A percentile compares a stretch with the other conserved stretches of the same genome.
Evolutionary conservation across 2,888 invertebrate species (phyloP).

Genomic region (Cistogaster globosa): DNA sequence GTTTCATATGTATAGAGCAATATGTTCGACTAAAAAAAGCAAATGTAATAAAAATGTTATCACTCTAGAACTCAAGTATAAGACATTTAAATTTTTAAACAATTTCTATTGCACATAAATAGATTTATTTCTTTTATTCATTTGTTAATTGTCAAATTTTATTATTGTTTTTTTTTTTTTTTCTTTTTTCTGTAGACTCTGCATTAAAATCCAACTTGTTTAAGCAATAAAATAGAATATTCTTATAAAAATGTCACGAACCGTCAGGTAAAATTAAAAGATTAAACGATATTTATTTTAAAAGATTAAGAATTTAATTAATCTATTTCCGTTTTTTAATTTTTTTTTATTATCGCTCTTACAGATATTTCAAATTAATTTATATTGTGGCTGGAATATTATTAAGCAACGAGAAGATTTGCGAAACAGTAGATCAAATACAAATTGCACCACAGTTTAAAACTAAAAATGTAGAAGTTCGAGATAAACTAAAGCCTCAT

Average conservation of each 20-base stretch:
- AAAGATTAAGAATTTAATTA: not conserved
- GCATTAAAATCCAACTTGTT: conserved; percentile 6
- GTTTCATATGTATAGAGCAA: too few relatives aligned
- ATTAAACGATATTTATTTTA: not conserved
- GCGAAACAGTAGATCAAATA: conserved; percentile 81
- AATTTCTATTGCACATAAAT: not conserved
- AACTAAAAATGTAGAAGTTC: conserved; percentile 74
- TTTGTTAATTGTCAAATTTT: conserved; percentile 11
- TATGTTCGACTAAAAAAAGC: too few relatives aligned
- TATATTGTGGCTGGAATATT: conserved; percentile 81
- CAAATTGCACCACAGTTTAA: conserved; percentile 78
- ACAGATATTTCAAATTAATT: conserved; percentile 81
- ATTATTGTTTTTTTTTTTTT: not conserved
- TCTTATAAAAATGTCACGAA: conserved; percentile 78
- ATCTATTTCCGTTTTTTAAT: not conserved
- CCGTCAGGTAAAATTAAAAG: conserved; percentile 76
- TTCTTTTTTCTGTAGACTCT: conserved; percentile 34
- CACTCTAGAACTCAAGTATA: too few relatives aligned
- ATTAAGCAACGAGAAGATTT: conserved; percentile 80
- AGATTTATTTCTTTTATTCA: not conserved
- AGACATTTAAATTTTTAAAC: not conserved
- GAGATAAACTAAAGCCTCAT: conserved; percentile 70
- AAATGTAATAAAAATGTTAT: too few relatives aligned
- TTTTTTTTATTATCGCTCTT: conserved; percentile 7
- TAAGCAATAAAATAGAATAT: conserved; percentile 4